Evolutionary conservation across 2,797 vertebrate species (phyloP), one percentile per base, ranked within the genome.

Genomic region (Chlorospingus semifuscus): DNA sequence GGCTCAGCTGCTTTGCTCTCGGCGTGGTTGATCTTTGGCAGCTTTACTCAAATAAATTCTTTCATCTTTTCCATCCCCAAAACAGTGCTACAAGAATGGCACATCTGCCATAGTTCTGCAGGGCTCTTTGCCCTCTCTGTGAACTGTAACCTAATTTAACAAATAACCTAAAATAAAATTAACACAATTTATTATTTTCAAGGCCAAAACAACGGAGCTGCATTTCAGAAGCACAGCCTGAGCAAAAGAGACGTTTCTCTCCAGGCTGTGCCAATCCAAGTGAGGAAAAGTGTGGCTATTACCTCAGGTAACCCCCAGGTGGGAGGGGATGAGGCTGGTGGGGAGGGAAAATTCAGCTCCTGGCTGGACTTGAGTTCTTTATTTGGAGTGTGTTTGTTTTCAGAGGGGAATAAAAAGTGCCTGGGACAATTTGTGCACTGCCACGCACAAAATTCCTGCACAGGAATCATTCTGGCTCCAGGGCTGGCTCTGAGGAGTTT

Each of bases 191-290:
- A 8, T 91, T 87, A 2, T 76, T 89, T 97, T 87, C 82, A 96
- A 97, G 97, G 41, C 65, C 24, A 26, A 87, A 74, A 42, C 75
- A 72, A 27, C 2, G 16, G 15, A 56, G 2, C 1, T 65, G 27
- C 20, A 0, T 92, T 95, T 94, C 42, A 32, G 92, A 95, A 39
- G 91, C 7, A 17, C 97, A 98, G 61, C 97, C 97, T 97, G 97
- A 98, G 70, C 83, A 32, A 4, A 63, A 97, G 42, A 98, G 98
- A 84, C 52, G 20, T 79, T 11, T 98, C 97, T 39, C 56, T 98
- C 14, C 64, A 83, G n/a, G 96, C 76, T 1, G 98, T 98, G 66
- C 82, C 42, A 20, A 81, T 92, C 92, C 98, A 97, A 70, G 80
- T 98, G 93, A 83, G 86, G 19, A 97, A 97, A 46, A 91, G 80